phyloP scores from a whole-genome alignment of 2,888 invertebrate genomes.

The Agrilus cyanescens region DNA sequence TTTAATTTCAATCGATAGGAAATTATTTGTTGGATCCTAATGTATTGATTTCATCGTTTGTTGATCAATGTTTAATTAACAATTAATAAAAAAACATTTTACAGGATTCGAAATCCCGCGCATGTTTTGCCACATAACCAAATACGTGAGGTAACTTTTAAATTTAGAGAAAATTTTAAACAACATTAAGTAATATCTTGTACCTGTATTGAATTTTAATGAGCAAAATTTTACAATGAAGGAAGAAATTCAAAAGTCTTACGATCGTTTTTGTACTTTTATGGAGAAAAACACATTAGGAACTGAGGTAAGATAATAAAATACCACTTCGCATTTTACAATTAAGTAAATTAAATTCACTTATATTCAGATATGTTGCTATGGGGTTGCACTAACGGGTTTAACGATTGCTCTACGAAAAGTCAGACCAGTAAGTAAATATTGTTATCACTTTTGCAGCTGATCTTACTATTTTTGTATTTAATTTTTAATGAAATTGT shows the following conservation, averaged over 20 bases:
- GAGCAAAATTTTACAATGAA: conserved; percentile 8
- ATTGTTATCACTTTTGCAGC: conserved; percentile 4
- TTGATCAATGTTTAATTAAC: too few species aligned
- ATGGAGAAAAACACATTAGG: conserved; percentile 33
- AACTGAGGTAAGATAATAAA: conserved; percentile 26
- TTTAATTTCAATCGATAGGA: too few species aligned
- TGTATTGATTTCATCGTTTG: too few species aligned
- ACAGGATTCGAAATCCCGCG: too few species aligned
- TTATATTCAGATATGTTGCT: conserved; percentile 37
- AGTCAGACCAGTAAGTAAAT: conserved; percentile 43
- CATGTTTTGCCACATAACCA: too few species aligned
- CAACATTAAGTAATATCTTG: too few species aligned
- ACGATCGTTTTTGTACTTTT: conserved; percentile 25
- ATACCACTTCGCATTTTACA: conserved; percentile 3
- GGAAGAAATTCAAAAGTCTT: conserved; percentile 23
- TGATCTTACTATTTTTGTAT: neutral
- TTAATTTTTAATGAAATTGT: conserved; percentile 2
- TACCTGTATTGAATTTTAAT: too few species aligned
- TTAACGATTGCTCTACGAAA: conserved; percentile 38
- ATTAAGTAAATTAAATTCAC: conserved; percentile 4
- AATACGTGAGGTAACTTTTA: conserved; percentile 11
- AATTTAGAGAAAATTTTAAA: conserved; percentile 5
- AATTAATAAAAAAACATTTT: too few species aligned
- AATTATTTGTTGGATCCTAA: too few species aligned
- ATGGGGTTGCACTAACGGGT: conserved; percentile 40